phyloP scores from a whole-genome alignment of 2,797 vertebrate species.

The Scolopax bukidnonensis region DNA sequence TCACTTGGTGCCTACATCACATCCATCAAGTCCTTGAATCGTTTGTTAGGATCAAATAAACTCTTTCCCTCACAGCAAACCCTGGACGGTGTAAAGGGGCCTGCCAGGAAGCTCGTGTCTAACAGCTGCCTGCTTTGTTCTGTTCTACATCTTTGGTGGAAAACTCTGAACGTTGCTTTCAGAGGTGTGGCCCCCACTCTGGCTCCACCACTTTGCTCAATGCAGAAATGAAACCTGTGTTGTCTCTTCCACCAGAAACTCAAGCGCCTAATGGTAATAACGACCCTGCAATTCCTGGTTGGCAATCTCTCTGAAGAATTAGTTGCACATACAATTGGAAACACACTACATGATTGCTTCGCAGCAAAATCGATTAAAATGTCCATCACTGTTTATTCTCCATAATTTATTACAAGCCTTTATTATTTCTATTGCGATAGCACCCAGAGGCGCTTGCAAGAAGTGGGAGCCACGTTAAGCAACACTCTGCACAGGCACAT shows the following conservation, averaged over 20 bases:
- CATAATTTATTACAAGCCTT: not conserved
- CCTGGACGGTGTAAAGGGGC: not conserved
- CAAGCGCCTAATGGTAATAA: not conserved
- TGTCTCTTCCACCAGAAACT: not conserved
- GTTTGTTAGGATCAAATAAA: not conserved
- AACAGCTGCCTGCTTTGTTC: not conserved
- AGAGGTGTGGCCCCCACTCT: not conserved
- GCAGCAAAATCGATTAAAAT: not conserved
- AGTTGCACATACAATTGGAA: not conserved
- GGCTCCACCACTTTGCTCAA: not conserved
- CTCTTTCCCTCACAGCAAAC: not conserved
- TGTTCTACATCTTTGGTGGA: not conserved
- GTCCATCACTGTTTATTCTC: not conserved
- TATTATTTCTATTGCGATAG: not conserved
- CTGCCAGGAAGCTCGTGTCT: not conserved
- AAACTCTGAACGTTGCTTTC: not conserved
- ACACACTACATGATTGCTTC: not conserved
- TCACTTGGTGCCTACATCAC: not conserved
- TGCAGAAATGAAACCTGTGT: not conserved
- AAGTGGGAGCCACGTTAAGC: not conserved
- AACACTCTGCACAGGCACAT: not conserved
- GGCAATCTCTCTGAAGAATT: not conserved
- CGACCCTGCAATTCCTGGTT: not conserved
- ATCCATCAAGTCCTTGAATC: not conserved
- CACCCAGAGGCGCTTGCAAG: not conserved